Percentiles rank a stretch among this genome's conserved stretches.
phyloP scores from a whole-genome alignment of 2,113 vertebrate genomes.

The Pterocles gutturalis region DNA sequence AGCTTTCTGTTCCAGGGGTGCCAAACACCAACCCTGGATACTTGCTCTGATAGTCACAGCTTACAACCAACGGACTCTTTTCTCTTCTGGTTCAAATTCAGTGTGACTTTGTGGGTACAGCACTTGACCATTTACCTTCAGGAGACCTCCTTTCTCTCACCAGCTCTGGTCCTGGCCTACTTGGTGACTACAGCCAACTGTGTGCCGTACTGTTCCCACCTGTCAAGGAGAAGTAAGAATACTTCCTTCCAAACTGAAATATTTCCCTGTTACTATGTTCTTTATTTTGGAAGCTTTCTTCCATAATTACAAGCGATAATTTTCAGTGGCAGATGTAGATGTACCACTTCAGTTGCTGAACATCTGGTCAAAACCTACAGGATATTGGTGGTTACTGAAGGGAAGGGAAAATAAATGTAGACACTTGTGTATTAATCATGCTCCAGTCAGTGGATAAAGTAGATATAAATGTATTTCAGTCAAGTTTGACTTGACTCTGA shows the following conservation, averaged over 20 bases:
- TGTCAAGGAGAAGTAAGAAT: background rate
- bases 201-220: background rate
- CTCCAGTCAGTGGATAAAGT: background rate
- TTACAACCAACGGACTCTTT: background rate
- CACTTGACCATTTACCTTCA: background rate
- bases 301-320: background rate
- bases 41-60: accelerated
- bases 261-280: background rate
- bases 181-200: background rate
- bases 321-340: background rate
- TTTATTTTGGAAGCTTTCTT: background rate
- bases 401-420: background rate
- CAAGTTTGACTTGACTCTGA: background rate
- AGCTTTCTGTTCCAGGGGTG: background rate
- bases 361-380: background rate
- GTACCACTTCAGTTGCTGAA: background rate
- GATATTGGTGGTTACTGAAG: background rate
- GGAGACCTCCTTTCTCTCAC: background rate
- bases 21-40: background rate
- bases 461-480: background rate
- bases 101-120: background rate
- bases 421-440: background rate
- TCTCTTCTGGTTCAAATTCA: background rate
- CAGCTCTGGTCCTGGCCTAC: background rate
- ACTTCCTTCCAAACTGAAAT: background rate